Conservation (phyloP, 2,113 vertebrate species). For the Triplophysa rosa region DNA sequence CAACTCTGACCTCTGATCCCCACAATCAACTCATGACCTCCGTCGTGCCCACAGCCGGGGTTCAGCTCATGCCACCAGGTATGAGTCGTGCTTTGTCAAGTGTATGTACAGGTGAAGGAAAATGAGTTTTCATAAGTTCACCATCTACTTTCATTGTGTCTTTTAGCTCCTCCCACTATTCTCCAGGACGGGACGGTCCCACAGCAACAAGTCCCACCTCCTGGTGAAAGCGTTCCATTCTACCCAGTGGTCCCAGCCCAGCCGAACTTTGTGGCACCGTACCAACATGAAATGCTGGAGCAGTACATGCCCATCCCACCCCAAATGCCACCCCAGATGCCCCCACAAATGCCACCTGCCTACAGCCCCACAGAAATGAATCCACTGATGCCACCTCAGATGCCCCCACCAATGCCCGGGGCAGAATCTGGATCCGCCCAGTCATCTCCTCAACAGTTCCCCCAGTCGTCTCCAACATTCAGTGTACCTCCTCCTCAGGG, state of each 20-base stretch:
- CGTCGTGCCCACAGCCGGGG: conserved; percentile 70
- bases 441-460: conserved; percentile 65
- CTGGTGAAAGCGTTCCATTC: conserved; percentile 68
- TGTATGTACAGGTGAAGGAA: not conserved
- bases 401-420: conserved; percentile 1
- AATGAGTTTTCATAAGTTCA: not conserved
- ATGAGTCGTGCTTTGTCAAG: not conserved
- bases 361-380: not conserved
- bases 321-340: conserved; percentile 34
- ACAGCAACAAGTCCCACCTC: conserved; percentile 55
- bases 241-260: conserved; percentile 71
- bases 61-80: conserved; percentile 93
- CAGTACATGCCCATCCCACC: conserved; percentile 52
- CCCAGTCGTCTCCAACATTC: conserved; percentile 63
- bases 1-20: conserved; percentile 65
- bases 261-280: conserved; percentile 60
- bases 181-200: conserved; percentile 72
- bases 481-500: conserved; percentile 64
- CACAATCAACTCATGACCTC: conserved; percentile 82
- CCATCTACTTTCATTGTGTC: conserved; percentile 18
- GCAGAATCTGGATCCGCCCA: conserved; percentile 58
- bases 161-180: conserved; percentile 77
- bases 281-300: conserved; percentile 66
- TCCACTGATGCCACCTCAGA: conserved; percentile 29
- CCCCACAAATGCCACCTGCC: conserved; percentile 42